Percentiles rank a stretch among this genome's conserved stretches.
phyloP scores from a whole-genome alignment of 2,888 invertebrate species.

The Coelopa pilipes region DNA sequence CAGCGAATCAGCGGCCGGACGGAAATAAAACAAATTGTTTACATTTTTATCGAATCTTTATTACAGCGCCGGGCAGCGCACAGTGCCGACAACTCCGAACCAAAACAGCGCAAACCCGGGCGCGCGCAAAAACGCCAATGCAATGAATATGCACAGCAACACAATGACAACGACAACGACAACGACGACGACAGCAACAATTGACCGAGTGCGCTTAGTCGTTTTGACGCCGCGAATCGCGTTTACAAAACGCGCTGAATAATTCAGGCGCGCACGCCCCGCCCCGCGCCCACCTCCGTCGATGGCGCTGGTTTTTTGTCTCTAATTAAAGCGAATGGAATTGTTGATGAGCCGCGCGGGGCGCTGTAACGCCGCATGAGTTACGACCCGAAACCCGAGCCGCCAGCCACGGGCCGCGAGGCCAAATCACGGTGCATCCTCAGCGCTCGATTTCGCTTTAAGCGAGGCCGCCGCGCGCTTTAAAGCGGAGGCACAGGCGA shows the following conservation, averaged over 20 bases:
- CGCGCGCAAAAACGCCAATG: too few relatives aligned
- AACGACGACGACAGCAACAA: background rate
- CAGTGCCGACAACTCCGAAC: background rate
- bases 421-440: too few relatives aligned
- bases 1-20: too few relatives aligned
- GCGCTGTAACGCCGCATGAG: too few relatives aligned
- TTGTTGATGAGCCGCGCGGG: background rate
- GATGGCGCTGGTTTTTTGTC: background rate
- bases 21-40: slow-evolving; percentile 3
- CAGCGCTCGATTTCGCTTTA: too few relatives aligned
- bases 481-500: too few relatives aligned
- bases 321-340: slow-evolving; percentile 17
- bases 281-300: background rate
- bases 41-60: slow-evolving; percentile 11
- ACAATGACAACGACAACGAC: background rate
- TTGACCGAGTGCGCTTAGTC: background rate
- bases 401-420: too few relatives aligned
- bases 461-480: too few relatives aligned
- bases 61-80: background rate
- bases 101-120: too few relatives aligned
- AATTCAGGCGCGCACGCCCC: slow-evolving; percentile 16
- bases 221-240: background rate
- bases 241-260: slow-evolving; percentile 18
- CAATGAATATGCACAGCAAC: background rate
- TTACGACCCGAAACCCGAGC: too few relatives aligned